These are phyloP conservation scores for Hedychridium roseum DNA, from an alignment of 2,888 invertebrate genomes.

Conservation along the genomic window DNA sequence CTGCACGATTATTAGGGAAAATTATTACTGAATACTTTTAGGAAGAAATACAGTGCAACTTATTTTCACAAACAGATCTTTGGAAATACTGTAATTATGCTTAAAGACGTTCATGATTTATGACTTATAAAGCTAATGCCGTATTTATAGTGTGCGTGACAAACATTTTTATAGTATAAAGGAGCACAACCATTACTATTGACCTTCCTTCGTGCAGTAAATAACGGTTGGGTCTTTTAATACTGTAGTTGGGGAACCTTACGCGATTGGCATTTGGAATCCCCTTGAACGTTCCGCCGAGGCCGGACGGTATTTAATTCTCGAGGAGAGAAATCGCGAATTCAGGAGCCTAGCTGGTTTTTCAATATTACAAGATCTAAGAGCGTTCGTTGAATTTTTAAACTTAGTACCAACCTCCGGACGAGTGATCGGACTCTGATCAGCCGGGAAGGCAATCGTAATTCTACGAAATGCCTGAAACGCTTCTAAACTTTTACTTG, in stretches of 20 bases:
- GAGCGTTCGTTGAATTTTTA: slow-evolving; percentile 27
- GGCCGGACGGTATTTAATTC: slow-evolving; percentile 33
- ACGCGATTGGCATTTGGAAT: slow-evolving; percentile 26
- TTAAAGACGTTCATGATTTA: too few species aligned
- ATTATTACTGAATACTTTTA: too few species aligned
- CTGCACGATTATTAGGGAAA: too few species aligned
- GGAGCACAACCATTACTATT: too few species aligned
- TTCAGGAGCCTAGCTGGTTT: slow-evolving; percentile 20
- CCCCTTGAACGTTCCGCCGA: slow-evolving; percentile 18
- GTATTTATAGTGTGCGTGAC: too few species aligned
- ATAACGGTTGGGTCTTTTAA: slow-evolving; percentile 37
- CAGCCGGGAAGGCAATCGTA: slow-evolving; percentile 11
- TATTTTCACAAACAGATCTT: too few species aligned
- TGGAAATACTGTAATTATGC: too few species aligned
- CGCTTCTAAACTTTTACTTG: slow-evolving; percentile 45
- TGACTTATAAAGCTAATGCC: too few species aligned
- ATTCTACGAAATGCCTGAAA: slow-evolving; percentile 25
- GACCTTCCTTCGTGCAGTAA: too few species aligned
- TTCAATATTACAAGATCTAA: slow-evolving; percentile 32
- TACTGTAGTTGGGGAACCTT: slow-evolving; percentile 41
- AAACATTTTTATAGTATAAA: too few species aligned
- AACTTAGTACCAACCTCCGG: too few species aligned
- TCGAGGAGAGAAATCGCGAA: slow-evolving; percentile 32
- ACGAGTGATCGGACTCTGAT: slow-evolving; percentile 14
- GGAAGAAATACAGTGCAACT: too few species aligned